Conservation (phyloP, 2,888 invertebrate genomes). For the Drosophila paranaensis region DNA sequence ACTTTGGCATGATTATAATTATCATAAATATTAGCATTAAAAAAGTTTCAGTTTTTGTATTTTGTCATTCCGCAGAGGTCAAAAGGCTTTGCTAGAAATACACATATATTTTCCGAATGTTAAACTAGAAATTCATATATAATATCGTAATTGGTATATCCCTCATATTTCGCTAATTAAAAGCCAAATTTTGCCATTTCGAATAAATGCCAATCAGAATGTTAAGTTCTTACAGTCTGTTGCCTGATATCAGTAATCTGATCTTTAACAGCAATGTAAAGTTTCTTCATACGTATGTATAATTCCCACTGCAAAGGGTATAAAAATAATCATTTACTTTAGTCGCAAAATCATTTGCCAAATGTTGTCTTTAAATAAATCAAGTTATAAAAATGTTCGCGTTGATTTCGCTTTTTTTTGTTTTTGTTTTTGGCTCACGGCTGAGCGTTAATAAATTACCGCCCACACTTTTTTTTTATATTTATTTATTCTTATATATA, state of each 20-base stretch:
- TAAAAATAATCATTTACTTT: slow-evolving; percentile 56
- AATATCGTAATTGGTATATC: not conserved
- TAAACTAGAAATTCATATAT: not conserved
- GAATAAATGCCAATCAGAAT: not conserved
- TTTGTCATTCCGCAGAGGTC: slow-evolving; percentile 35
- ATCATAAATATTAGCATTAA: slow-evolving; percentile 46
- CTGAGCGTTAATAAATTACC: slow-evolving; percentile 71
- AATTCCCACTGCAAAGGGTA: slow-evolving; percentile 28
- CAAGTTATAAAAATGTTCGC: slow-evolving; percentile 77
- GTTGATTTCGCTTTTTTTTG: slow-evolving; percentile 51
- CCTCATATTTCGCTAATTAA: not conserved
- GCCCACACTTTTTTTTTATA: slow-evolving; percentile 49
- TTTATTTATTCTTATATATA: slow-evolving; percentile 18
- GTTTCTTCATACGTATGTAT: slow-evolving; percentile 12
- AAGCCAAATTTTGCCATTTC: not conserved
- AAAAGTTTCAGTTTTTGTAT: slow-evolving; percentile 24
- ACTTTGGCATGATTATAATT: slow-evolving; percentile 63
- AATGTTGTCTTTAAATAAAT: slow-evolving; percentile 74
- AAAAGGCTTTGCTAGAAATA: not conserved
- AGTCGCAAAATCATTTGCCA: slow-evolving; percentile 62
- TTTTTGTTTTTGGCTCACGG: slow-evolving; percentile 65
- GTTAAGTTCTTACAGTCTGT: too few species aligned
- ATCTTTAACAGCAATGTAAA: not conserved
- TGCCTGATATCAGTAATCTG: not conserved
- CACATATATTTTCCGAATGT: not conserved